Conservation (phyloP, 2,888 invertebrate genomes). For the Ophion slaviceki region DNA sequence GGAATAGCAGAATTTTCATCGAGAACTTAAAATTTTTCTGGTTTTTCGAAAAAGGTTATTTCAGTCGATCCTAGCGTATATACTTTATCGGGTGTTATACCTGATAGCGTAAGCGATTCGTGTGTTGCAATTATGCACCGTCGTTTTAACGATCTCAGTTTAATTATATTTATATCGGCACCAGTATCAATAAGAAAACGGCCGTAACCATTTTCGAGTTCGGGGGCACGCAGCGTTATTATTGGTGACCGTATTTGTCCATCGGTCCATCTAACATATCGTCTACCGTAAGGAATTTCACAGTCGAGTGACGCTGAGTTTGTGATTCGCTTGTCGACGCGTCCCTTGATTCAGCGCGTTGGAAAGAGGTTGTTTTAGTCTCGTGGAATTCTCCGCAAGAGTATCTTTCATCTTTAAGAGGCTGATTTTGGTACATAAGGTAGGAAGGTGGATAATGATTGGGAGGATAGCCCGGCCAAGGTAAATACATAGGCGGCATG, state of each 20-base stretch:
- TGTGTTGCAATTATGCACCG: no score
- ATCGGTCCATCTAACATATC: slow-evolving; percentile 7
- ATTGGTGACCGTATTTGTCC: slow-evolving; percentile 34
- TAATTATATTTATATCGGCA: no score
- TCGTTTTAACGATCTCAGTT: no score
- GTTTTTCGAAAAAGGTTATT: no score
- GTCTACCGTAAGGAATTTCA: slow-evolving; percentile 42
- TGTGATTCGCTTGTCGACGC: slow-evolving; percentile 24
- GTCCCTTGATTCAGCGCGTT: slow-evolving; percentile 11
- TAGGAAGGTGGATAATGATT: no score
- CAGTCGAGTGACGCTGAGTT: slow-evolving; percentile 47
- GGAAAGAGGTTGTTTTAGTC: neutral
- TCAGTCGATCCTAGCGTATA: no score
- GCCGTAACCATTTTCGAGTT: slow-evolving; percentile 32
- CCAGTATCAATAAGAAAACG: slow-evolving; percentile 50
- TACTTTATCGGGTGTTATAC: no score
- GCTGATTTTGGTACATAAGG: no score
- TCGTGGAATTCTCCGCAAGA: neutral
- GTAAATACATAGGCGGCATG: neutral
- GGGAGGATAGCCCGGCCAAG: no score
- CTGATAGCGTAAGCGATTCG: no score
- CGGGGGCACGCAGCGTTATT: slow-evolving; percentile 40
- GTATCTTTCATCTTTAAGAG: no score
- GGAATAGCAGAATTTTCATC: neutral
- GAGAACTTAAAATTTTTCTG: no score